phyloP scores from a whole-genome alignment of 1,140 invertebrate genomes.

The Aphelenchoides fujianensis region DNA sequence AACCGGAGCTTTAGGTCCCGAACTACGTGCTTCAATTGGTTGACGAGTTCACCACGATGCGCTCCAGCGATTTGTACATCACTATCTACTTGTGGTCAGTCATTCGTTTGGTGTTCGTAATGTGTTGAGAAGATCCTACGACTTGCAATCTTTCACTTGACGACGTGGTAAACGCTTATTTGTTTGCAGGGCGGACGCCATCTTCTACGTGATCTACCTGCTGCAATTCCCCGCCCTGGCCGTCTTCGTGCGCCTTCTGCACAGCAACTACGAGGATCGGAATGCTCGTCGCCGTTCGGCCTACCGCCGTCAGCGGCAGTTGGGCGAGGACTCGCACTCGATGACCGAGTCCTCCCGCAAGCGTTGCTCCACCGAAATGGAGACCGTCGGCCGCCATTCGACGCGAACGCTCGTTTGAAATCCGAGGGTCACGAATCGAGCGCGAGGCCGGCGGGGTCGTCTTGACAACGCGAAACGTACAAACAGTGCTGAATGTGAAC shows the following conservation, averaged over 20 bases:
- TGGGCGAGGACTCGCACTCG: not conserved
- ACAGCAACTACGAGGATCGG: constrained; percentile 22
- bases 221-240: constrained; percentile 37
- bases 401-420: too few species aligned
- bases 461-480: too few species aligned
- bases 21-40: constrained; percentile 35
- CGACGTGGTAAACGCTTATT: too few species aligned
- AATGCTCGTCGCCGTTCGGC: not conserved
- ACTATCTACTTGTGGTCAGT: constrained; percentile 23
- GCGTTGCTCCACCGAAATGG: not conserved
- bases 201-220: constrained; percentile 37
- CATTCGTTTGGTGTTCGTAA: too few species aligned
- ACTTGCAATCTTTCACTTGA: not conserved
- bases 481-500: too few species aligned
- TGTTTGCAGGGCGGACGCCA: constrained; percentile 23
- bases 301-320: not conserved
- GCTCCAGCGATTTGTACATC: constrained; percentile 30
- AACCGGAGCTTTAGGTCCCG: too few species aligned
- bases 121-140: too few species aligned
- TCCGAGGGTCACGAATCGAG: too few species aligned
- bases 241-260: constrained; percentile 34
- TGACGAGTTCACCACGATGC: constrained; percentile 34
- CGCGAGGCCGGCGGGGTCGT: too few species aligned
- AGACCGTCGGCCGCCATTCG: not conserved
- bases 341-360: not conserved